Conservation (phyloP, 2,888 invertebrate genomes). For the Acanthosepion esculentum region DNA sequence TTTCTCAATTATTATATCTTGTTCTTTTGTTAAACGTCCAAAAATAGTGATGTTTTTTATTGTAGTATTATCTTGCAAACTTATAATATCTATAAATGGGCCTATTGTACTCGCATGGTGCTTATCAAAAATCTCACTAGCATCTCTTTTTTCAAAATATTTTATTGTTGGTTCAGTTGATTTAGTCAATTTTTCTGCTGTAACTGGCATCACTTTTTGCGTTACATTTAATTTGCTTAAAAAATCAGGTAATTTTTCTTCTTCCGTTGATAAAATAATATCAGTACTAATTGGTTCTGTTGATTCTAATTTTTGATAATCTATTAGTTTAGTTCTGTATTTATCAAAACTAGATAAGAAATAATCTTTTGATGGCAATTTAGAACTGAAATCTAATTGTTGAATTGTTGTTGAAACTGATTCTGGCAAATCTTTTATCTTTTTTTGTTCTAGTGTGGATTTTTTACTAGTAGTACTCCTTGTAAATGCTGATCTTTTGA, state of each 20-base stretch:
- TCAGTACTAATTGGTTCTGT: too few species aligned
- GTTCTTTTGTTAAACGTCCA: conserved; percentile 6
- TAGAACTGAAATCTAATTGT: background rate
- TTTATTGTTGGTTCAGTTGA: conserved; percentile 36
- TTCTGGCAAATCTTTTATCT: background rate
- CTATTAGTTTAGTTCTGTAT: conserved; percentile 25
- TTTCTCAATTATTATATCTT: conserved; percentile 34
- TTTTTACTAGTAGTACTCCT: background rate
- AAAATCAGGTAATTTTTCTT: background rate
- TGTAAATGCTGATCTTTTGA: background rate
- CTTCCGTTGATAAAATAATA: background rate
- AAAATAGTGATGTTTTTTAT: background rate
- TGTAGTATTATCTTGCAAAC: background rate
- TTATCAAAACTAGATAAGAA: conserved; percentile 8
- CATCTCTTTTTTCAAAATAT: conserved; percentile 43
- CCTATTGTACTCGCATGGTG: background rate
- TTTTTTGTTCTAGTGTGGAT: background rate
- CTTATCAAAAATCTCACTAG: conserved; percentile 13
- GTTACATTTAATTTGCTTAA: background rate
- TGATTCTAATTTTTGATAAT: background rate
- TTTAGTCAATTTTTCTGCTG: background rate
- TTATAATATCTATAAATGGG: background rate
- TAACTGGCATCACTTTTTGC: background rate
- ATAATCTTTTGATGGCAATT: background rate
- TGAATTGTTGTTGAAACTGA: background rate